Evolutionary conservation across 2,888 invertebrate genomes (phyloP).

Genomic region (Pharmacophagus antenor): DNA sequence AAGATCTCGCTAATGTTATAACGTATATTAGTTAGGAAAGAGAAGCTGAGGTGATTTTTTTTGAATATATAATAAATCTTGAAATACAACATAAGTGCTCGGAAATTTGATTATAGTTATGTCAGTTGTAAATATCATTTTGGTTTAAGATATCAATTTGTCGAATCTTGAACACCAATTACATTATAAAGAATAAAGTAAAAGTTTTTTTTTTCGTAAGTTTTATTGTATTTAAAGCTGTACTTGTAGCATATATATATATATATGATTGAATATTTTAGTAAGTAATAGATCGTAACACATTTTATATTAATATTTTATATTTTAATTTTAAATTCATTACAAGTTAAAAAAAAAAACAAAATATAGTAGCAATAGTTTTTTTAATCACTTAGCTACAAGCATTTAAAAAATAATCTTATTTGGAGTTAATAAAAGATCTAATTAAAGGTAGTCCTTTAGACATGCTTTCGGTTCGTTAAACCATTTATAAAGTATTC

Average conservation of each 20-base stretch:
- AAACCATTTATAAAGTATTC: conserved; percentile 57
- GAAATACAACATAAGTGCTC: background rate
- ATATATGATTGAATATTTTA: no score
- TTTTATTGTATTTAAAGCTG: no score
- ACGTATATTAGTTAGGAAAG: background rate
- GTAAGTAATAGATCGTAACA: no score
- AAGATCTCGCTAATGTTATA: conserved; percentile 28
- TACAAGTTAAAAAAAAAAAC: no score
- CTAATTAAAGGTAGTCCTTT: background rate
- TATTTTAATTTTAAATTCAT: no score
- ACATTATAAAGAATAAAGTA: no score
- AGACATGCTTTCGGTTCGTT: conserved; percentile 34
- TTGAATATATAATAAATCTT: background rate
- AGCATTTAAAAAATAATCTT: background rate
- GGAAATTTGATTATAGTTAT: background rate
- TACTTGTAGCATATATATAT: no score
- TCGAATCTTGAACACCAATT: no score
- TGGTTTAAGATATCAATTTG: no score
- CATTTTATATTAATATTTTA: background rate
- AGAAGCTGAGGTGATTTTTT: no score
- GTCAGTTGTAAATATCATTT: no score
- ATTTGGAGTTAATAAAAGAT: conserved; percentile 13
- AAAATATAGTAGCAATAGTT: background rate
- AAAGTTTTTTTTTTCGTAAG: no score
- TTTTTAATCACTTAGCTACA: background rate